These are phyloP conservation scores for Myrmecobius fasciatus DNA, from an alignment of 2,113 vertebrate genomes.

Conservation along the genomic window DNA sequence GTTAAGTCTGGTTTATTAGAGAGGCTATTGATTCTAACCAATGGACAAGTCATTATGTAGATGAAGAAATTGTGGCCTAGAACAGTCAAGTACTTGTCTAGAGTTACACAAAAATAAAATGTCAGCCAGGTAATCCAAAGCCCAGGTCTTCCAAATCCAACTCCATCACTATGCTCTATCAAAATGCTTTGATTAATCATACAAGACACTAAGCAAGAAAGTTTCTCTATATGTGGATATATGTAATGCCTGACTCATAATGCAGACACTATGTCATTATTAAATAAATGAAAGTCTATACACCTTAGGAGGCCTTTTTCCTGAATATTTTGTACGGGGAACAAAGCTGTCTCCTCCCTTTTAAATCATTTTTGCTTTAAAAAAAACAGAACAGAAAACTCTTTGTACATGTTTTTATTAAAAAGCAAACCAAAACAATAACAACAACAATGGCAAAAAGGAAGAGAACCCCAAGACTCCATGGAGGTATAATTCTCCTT, in stretches of 20 bases:
- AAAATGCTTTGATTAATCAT: slow-evolving; percentile 34
- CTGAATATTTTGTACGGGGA: slow-evolving; percentile 62
- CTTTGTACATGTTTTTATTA: slow-evolving; percentile 44
- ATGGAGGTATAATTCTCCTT: slow-evolving; percentile 74
- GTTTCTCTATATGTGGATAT: not conserved
- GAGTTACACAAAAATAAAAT: not conserved
- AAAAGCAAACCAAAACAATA: not conserved
- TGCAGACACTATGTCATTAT: not conserved
- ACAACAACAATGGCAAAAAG: not conserved
- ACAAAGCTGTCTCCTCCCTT: slow-evolving; percentile 64
- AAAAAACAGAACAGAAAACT: slow-evolving; percentile 66
- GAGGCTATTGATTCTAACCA: not conserved
- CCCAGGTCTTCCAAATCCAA: not conserved
- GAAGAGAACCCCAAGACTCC: slow-evolving; percentile 20
- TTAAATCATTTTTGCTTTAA: slow-evolving; percentile 69
- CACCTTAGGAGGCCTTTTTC: slow-evolving; percentile 52
- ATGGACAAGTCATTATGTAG: not conserved
- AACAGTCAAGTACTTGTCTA: not conserved
- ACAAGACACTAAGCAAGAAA: not conserved
- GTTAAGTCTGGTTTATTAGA: not conserved
- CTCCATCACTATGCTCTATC: not conserved
- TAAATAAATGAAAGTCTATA: not conserved
- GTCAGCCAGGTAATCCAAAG: not conserved
- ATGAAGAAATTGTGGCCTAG: not conserved
- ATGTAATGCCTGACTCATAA: not conserved